These are phyloP conservation scores for Leptinotarsa undecemlineata DNA, from an alignment of 1,140 invertebrate genomes.

Conservation along the genomic window DNA sequence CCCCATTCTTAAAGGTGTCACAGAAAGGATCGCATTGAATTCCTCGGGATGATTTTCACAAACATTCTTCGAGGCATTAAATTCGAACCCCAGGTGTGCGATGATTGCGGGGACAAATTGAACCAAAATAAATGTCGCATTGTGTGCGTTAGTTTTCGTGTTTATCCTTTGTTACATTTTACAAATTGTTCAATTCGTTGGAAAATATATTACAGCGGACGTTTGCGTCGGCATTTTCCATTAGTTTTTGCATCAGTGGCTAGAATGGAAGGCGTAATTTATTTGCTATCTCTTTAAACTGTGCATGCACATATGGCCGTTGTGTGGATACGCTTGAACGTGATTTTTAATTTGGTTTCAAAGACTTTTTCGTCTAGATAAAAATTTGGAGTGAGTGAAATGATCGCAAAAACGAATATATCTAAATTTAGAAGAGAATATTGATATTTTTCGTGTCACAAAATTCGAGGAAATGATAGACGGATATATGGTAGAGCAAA, in stretches of 20 bases:
- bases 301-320: neutral
- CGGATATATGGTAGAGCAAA: too few relatives aligned
- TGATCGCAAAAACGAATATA: too few relatives aligned
- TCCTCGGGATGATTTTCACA: conserved; percentile 22
- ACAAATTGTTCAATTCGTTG: conserved; percentile 22
- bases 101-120: conserved; percentile 26
- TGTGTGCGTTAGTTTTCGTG: conserved; percentile 20
- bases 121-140: conserved; percentile 27
- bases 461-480: too few relatives aligned
- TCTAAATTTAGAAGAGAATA: too few relatives aligned
- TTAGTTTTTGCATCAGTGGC: conserved; percentile 16
- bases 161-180: conserved; percentile 21
- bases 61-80: conserved; percentile 15
- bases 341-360: neutral
- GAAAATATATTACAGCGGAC: conserved; percentile 22
- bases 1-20: conserved; percentile 19
- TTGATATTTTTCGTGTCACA: too few relatives aligned
- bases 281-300: conserved; percentile 11
- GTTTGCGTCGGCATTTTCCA: neutral
- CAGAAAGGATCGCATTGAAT: neutral
- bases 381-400: neutral
- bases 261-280: conserved; percentile 7
- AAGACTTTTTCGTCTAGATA: neutral
- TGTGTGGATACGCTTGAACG: neutral
- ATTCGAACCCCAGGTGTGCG: conserved; percentile 20